Conservation (phyloP, 53 echinoderm and acorn worm genomes). For the Echinometra lucunter region DNA sequence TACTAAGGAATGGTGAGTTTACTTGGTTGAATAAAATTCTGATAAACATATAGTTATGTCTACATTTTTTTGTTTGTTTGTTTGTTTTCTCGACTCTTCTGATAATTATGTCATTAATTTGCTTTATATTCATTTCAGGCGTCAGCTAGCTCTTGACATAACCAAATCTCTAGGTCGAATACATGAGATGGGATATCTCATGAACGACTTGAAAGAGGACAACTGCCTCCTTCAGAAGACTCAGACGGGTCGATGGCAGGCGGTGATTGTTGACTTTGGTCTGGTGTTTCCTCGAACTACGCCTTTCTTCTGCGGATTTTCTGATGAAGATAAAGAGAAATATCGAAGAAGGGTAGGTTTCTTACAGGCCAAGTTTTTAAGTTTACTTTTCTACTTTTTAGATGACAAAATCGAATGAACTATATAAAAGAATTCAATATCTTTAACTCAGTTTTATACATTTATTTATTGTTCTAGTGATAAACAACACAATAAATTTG, state of each 20-base stretch:
- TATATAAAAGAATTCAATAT: background rate
- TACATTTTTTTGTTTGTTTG: background rate
- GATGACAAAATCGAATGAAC: background rate
- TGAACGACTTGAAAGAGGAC: conserved; percentile 41
- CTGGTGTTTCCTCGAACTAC: background rate
- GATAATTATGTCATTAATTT: background rate
- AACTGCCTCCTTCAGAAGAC: conserved; percentile 6
- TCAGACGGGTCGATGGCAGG: background rate
- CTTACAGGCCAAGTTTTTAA: background rate
- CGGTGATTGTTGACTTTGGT: background rate
- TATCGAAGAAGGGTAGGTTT: background rate
- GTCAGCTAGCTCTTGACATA: conserved; percentile 9
- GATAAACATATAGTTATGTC: background rate
- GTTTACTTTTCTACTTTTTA: background rate
- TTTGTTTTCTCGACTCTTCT: too few relatives aligned
- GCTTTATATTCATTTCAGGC: background rate
- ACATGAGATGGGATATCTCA: background rate
- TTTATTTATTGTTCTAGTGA: background rate
- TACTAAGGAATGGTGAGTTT: background rate
- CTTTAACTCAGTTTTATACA: too few relatives aligned
- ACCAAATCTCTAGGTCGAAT: background rate
- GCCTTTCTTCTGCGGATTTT: conserved; percentile 11
- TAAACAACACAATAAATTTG: background rate
- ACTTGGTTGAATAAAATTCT: background rate
- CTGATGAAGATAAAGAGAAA: background rate